phyloP scores from a whole-genome alignment of 2,797 vertebrate genomes.

The Threskiornis aethiopicus region DNA sequence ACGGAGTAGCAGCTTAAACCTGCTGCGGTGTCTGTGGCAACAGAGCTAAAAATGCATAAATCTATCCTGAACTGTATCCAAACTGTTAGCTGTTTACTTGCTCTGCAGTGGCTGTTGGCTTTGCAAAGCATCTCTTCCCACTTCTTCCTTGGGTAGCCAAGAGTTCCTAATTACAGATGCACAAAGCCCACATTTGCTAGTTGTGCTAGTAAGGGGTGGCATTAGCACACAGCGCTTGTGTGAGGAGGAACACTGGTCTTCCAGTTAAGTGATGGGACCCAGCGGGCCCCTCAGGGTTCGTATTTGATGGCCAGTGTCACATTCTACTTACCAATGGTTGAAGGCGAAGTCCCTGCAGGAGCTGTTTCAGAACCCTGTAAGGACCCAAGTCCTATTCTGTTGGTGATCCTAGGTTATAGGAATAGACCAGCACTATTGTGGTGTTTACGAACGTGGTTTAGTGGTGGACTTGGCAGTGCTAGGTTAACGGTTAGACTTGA shows the following conservation, averaged over 20 bases:
- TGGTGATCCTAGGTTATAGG: background rate
- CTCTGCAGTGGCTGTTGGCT: background rate
- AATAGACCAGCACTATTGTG: background rate
- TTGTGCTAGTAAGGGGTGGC: background rate
- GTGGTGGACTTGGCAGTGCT: too few species aligned
- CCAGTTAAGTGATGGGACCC: too few species aligned
- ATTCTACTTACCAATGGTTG: rapidly evolving
- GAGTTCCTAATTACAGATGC: background rate
- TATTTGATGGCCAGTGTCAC: rapidly evolving
- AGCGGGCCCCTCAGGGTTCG: rapidly evolving
- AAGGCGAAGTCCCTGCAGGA: background rate
- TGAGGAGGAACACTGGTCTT: rapidly evolving
- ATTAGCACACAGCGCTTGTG: background rate
- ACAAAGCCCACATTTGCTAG: background rate
- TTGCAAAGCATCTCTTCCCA: background rate
- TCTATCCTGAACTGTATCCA: background rate
- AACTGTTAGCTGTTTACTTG: background rate
- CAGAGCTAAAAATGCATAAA: background rate
- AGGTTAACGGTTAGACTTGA: too few species aligned
- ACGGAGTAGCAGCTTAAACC: background rate
- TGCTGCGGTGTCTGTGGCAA: background rate
- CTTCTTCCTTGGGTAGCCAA: background rate
- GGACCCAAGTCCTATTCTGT: background rate
- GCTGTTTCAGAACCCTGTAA: background rate
- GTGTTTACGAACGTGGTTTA: too few species aligned